Evolutionary conservation across 2,113 vertebrate genomes (phyloP).

Genomic region (Rattus norvegicus): DNA sequence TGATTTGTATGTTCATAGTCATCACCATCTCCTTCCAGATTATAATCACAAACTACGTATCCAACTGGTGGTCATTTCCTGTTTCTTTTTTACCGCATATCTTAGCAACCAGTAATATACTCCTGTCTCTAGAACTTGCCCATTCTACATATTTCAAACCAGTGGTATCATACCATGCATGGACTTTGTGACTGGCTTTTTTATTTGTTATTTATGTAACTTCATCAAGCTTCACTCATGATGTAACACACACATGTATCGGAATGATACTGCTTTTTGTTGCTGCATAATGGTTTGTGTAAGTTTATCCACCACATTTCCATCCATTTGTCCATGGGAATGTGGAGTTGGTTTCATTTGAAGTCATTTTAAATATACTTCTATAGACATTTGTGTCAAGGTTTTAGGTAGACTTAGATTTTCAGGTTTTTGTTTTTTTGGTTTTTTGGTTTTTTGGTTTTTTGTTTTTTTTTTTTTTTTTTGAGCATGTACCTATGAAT

Average conservation of each 20-base stretch:
- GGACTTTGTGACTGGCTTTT: neutral
- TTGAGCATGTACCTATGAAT: conserved; percentile 2
- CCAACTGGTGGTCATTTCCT: neutral
- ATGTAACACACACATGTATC: neutral
- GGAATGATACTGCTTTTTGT: conserved; percentile 44
- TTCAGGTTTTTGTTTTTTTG: neutral
- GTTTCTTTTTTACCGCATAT: neutral
- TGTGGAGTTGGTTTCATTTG: neutral
- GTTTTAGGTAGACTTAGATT: neutral
- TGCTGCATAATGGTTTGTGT: conserved; percentile 8
- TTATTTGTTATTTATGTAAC: neutral
- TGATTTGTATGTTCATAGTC: neutral
- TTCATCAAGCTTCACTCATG: neutral
- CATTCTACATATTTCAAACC: neutral
- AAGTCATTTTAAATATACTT: neutral
- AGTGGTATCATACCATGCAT: neutral
- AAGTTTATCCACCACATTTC: neutral
- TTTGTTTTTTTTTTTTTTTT: neutral
- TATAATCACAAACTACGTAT: neutral
- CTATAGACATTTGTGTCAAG: neutral
- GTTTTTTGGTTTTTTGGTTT: too few relatives aligned
- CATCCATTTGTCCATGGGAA: neutral
- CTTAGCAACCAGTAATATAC: neutral
- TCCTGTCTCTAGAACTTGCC: conserved; percentile 15
- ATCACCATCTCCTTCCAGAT: neutral